phyloP scores from a whole-genome alignment of 2,113 vertebrate genomes.

The Paramisgurnus dabryanus region DNA sequence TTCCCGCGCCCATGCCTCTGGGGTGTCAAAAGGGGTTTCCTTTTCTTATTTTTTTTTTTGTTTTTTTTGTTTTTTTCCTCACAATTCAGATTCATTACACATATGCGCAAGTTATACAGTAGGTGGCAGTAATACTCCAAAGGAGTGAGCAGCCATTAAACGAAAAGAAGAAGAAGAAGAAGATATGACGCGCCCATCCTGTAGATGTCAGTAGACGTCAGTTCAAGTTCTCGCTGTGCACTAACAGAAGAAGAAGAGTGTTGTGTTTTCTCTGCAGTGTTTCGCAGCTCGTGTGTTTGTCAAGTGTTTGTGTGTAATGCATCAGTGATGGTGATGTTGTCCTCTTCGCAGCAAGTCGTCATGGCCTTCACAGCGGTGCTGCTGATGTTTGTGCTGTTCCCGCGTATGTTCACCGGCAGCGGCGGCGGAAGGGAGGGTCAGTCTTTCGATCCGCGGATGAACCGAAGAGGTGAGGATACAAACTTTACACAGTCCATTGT shows the following conservation, averaged over 20 bases:
- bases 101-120: too few species aligned
- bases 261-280: not conserved
- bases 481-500: not conserved
- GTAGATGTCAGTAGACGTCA: not conserved
- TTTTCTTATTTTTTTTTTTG: too few species aligned
- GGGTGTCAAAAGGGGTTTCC: too few species aligned
- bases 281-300: too few species aligned
- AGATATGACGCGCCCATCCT: not conserved
- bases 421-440: not conserved
- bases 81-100: too few species aligned
- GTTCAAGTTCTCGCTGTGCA: not conserved
- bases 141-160: too few species aligned
- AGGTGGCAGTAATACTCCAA: too few species aligned
- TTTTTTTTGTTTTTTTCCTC: too few species aligned
- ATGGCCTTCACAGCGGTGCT: constrained; percentile 42
- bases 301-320: not conserved
- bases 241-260: not conserved
- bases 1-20: too few species aligned
- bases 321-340: constrained; percentile 36
- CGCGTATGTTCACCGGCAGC: constrained; percentile 33
- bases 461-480: not conserved
- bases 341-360: constrained; percentile 41
- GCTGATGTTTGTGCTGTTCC: constrained; percentile 34
- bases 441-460: constrained; percentile 20
- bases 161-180: too few species aligned